phyloP scores from a whole-genome alignment of 1,140 invertebrate genomes.

The Venturia canescens region DNA sequence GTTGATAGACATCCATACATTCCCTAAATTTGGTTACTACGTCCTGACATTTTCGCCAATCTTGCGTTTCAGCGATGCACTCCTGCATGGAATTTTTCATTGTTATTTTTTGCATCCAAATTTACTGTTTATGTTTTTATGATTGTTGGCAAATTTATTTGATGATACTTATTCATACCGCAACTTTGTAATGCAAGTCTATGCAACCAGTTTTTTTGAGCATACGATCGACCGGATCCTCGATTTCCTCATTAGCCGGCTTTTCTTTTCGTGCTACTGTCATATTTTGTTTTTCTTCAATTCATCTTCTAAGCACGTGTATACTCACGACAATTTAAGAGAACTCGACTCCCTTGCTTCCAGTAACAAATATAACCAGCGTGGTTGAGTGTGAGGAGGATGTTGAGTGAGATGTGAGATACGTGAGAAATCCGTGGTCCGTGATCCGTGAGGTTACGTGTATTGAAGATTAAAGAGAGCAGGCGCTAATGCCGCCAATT shows the following conservation, averaged over 20 bases:
- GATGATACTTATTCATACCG: slow-evolving; percentile 76
- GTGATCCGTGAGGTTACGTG: too few species aligned
- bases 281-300: slow-evolving; percentile 40
- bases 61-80: slow-evolving; percentile 91
- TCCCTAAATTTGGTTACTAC: slow-evolving; percentile 86
- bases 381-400: too few species aligned
- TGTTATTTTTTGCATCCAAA: neutral
- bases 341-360: too few species aligned
- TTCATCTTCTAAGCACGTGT: neutral
- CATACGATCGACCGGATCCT: slow-evolving; percentile 90
- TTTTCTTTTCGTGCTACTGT: slow-evolving; percentile 29
- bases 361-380: too few species aligned
- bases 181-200: slow-evolving; percentile 90
- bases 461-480: too few species aligned
- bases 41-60: slow-evolving; percentile 94
- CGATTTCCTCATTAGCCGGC: slow-evolving; percentile 70
- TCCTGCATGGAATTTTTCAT: slow-evolving; percentile 78
- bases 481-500: too few species aligned
- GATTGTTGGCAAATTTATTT: slow-evolving; percentile 15
- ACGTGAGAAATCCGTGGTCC: too few species aligned
- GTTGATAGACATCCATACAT: slow-evolving; percentile 83
- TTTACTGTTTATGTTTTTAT: neutral
- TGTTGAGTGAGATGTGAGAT: too few species aligned
- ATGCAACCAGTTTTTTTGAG: slow-evolving; percentile 92
- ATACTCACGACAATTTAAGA: neutral